These are phyloP conservation scores for Cheirogaleus major DNA, from an alignment of 2,797 vertebrate species.

Conservation along the genomic window DNA sequence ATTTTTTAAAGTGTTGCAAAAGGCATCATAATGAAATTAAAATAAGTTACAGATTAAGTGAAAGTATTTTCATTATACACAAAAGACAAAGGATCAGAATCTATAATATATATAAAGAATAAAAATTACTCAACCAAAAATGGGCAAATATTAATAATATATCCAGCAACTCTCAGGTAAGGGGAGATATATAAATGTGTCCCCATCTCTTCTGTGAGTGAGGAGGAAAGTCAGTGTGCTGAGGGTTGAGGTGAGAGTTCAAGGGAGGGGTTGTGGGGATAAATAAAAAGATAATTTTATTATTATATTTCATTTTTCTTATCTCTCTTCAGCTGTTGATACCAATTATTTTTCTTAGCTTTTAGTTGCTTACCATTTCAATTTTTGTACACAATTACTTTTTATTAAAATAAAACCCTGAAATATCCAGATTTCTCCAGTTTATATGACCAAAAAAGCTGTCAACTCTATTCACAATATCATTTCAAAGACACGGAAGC, in stretches of 20 bases:
- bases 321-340: neutral
- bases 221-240: neutral
- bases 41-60: neutral
- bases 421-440: neutral
- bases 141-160: neutral
- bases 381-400: neutral
- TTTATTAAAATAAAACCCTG: neutral
- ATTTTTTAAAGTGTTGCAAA: neutral
- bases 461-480: neutral
- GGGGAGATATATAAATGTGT: no score
- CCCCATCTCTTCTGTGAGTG: neutral
- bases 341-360: neutral
- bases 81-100: conserved; percentile 12
- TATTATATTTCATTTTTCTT: neutral
- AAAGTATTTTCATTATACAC: neutral
- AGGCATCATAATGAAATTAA: conserved; percentile 10
- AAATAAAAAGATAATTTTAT: neutral
- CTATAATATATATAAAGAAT: neutral
- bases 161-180: neutral
- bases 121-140: neutral
- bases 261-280: accelerated
- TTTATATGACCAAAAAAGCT: neutral
- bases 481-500: neutral
- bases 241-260: neutral
- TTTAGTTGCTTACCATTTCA: neutral